phyloP scores from a whole-genome alignment of 2,797 vertebrate species.

The Staurois parvus region DNA sequence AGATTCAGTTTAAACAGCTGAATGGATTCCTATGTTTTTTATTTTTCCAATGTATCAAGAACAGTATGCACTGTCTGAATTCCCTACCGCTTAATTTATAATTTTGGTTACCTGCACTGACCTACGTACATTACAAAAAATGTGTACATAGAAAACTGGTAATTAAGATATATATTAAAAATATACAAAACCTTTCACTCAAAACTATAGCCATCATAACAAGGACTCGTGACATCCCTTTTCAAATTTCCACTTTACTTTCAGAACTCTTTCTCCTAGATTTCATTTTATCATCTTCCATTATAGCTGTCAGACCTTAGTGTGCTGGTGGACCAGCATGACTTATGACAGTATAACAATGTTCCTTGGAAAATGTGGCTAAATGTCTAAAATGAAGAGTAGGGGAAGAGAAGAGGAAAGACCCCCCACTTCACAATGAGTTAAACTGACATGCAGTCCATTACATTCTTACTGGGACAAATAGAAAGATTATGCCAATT shows the following conservation, averaged over 20 bases:
- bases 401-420: slow-evolving; percentile 21
- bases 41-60: too few relatives aligned
- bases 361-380: slow-evolving; percentile 27
- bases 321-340: slow-evolving; percentile 6
- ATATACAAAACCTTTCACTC: too few relatives aligned
- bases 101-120: too few relatives aligned
- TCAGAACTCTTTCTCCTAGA: background rate
- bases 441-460: slow-evolving; percentile 54
- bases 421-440: slow-evolving; percentile 32
- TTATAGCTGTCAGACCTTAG: slow-evolving; percentile 2
- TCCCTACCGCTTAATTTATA: too few relatives aligned
- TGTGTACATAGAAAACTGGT: too few relatives aligned
- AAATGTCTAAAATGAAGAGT: slow-evolving; percentile 14
- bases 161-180: too few relatives aligned
- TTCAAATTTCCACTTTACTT: too few relatives aligned
- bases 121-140: too few relatives aligned
- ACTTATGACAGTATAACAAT: slow-evolving; percentile 22
- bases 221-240: too few relatives aligned
- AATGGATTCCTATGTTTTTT: background rate
- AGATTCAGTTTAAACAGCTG: too few relatives aligned
- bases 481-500: slow-evolving; percentile 63
- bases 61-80: too few relatives aligned
- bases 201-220: too few relatives aligned
- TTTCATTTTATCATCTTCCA: background rate
- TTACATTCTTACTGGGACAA: slow-evolving; percentile 57